Base-by-base conservation (phyloP, 2,888 invertebrate genomes). In the Imbricaverruca yamaguchii region DNA sequence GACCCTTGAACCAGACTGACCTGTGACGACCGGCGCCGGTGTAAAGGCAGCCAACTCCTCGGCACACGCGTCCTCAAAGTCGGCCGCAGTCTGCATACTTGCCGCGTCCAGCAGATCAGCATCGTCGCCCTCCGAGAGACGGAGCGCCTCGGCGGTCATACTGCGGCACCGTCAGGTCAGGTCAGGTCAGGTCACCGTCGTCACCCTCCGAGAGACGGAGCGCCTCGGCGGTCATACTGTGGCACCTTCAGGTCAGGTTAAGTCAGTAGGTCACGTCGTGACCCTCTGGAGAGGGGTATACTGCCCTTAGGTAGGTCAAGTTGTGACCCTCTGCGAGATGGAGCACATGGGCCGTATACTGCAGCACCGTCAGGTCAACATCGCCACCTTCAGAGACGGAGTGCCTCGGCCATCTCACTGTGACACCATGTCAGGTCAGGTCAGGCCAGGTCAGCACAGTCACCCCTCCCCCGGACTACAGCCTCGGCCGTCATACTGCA, bases 51-150 rank as follows among this genome's bases (percentile, higher is more conserved):
- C 89, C 0, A 92, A 86, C 87, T 96, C 95, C 83, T 93, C 92
- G 81, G 88, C 89, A 84, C 92, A 90, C 0, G 90, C 89, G 89
- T 96, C 96, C 86, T 94, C 92, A 86, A 93, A 90, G 87, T 97
- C 97, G 86, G 93, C 92, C 0, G 94, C 93, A 18, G 94, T 95
- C 86, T 93, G 91, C 86, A 78, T 11, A 15, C 92, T 91, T 23
- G 90, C 87, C 0, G 90, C 89, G 7, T 89, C 86, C 84, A 94
- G 93, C 63, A 90, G 82, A 84, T 93, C 93, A 0, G 90, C 85
- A 84, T 91, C 90, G 23, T 83, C 83, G 9, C 80, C 81, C 23
- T 63, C 56, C 7, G 74, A 74, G 53, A 21, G 15, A 2, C 74
- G 74, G 18, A 74, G 74, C 53, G 74, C 74, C 74, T 74, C 74